Conservation (phyloP, 1,140 invertebrate genomes). For the Rhopalosiphum padi region DNA sequence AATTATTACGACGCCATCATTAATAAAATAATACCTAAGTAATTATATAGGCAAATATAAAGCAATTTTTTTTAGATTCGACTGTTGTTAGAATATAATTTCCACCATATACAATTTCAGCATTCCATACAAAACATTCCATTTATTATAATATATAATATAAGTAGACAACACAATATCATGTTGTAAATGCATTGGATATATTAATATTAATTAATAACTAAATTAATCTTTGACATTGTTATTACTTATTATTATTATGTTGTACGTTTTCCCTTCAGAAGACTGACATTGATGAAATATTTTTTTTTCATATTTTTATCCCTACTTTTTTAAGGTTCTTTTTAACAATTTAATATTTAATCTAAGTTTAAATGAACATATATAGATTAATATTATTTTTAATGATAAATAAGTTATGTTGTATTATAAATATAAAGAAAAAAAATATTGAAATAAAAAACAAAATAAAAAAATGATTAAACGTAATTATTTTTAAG, state of each 20-base stretch:
- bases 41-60: constrained; percentile 23
- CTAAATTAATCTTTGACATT: neutral
- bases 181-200: neutral
- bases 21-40: constrained; percentile 13
- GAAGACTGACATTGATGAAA: constrained; percentile 46
- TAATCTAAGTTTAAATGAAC: neutral
- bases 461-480: neutral
- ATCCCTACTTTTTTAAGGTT: constrained; percentile 30
- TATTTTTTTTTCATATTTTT: constrained; percentile 41
- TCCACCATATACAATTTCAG: constrained; percentile 19
- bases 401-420: neutral
- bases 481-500: constrained; percentile 44
- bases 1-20: neutral
- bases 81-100: neutral
- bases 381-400: constrained; percentile 5
- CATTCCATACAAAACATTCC: constrained; percentile 45
- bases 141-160: neutral
- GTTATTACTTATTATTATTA: constrained; percentile 51
- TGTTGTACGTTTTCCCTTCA: constrained; percentile 40
- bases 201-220: constrained; percentile 32
- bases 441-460: neutral
- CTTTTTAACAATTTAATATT: constrained; percentile 21
- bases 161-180: neutral
- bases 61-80: neutral
- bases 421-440: neutral